Base-by-base conservation (phyloP, 53 echinoderm and acorn worm genomes). In the Stichopus horrens region DNA sequence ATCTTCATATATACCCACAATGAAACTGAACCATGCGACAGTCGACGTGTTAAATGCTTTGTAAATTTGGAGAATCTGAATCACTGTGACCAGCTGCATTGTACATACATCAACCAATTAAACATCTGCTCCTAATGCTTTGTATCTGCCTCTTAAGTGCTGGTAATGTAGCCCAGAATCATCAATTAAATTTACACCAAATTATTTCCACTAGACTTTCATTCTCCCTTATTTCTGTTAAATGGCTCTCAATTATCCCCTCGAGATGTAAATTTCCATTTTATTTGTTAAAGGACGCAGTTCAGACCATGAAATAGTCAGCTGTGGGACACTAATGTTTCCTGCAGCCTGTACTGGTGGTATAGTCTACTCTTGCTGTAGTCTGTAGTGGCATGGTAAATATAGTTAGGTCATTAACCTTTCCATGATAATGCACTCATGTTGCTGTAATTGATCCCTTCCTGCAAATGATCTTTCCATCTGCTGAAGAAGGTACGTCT, bases 401-500 rank as follows among this genome's bases (percentile, higher is more conserved):
- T 37, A 37, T 37, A 37, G 37, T 37, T 54, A 80, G 80, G 80
- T 80, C 80, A 56, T 58, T 80, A 58, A 80, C 80, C 80, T 56
- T 79, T 53, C 21, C 21, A 78, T 78, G 19, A 37, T 37, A 37
- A 37, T 37, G 37, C 37, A 37, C 37, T 37, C 37, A 37, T 37
- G 37, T 37, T 37, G 37, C 58, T 56, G 80, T 80, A 56, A 80
- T n/a, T 6, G 80, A 80, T 21, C 16, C 57, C 80, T 68, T 16
- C 18, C 1, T 80, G 80, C 80, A 80, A 80, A 80, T 57, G 80
- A 80, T 80, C 56, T 80, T 80, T 80, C 80, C 80, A 80, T 80
- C 80, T 80, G 80, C 22, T 8, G 9, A 14, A 52, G 80, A 57
- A 80, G n/a, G 53, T 37, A 37, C 37, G 37, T 57, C 57, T 80